These are phyloP conservation scores for Syrrhaptes paradoxus DNA, from an alignment of 2,113 vertebrate genomes.

Conservation along the genomic window DNA sequence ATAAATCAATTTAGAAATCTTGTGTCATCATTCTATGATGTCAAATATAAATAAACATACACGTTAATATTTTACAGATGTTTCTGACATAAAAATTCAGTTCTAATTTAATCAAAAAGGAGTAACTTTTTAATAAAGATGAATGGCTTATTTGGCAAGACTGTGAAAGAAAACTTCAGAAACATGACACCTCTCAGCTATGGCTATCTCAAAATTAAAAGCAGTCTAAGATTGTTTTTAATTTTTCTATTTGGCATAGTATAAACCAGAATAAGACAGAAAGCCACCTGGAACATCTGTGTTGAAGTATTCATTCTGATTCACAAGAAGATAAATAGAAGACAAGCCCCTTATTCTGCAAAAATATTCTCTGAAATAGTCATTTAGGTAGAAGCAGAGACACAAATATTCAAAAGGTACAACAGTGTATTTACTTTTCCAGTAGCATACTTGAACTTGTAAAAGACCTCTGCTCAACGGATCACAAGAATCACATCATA, in stretches of 20 bases:
- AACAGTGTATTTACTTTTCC: background rate
- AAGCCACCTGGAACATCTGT: background rate
- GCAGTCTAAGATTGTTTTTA: background rate
- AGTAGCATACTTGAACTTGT: background rate
- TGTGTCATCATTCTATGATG: background rate
- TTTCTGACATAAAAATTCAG: background rate
- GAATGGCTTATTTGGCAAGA: background rate
- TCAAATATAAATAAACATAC: background rate
- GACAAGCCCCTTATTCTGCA: background rate
- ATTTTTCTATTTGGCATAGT: background rate
- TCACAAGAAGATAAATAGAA: background rate
- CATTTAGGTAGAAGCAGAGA: background rate
- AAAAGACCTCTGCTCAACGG: background rate
- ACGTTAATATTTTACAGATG: background rate
- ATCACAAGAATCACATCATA: background rate
- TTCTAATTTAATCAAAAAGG: background rate
- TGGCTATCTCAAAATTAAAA: background rate
- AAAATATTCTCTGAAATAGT: background rate
- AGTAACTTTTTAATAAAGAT: background rate
- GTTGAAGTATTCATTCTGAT: background rate
- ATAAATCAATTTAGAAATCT: background rate
- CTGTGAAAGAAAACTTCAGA: background rate
- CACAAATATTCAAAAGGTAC: background rate
- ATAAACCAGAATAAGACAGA: background rate
- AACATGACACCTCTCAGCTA: background rate